Percentiles rank a stretch among this genome's conserved stretches.
phyloP scores from a whole-genome alignment of 2,888 invertebrate species.

The Litoditis marina region DNA sequence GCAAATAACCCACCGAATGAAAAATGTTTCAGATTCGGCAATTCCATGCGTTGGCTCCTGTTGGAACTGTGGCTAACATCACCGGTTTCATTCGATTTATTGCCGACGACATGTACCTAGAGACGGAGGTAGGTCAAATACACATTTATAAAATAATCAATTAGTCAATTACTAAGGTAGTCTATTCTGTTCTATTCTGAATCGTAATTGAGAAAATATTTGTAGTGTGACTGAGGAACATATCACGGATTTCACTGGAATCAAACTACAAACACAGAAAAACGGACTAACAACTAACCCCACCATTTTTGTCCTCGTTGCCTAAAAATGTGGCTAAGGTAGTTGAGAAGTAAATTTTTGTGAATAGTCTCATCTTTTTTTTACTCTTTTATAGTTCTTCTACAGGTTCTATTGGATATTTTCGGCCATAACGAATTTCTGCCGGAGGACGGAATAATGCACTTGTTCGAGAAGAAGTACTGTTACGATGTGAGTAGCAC shows the following conservation, averaged over 20 bases:
- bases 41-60: constrained; percentile 11
- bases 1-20: too few species aligned
- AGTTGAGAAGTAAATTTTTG: too few species aligned
- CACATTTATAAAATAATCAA: background rate
- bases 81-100: background rate
- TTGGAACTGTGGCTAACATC: constrained; percentile 8
- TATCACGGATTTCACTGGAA: too few species aligned
- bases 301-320: too few species aligned
- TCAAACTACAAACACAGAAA: too few species aligned
- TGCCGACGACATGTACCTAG: background rate
- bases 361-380: too few species aligned
- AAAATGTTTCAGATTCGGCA: constrained; percentile 4
- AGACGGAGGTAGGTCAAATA: constrained; percentile 2
- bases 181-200: too few species aligned
- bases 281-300: too few species aligned
- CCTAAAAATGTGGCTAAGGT: background rate
- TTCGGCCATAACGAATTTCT: constrained; percentile 3
- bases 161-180: background rate
- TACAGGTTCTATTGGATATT: constrained; percentile 5
- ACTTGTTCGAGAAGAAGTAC: constrained; percentile 6
- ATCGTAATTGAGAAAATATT: too few species aligned
- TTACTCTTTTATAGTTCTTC: background rate
- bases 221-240: too few species aligned
- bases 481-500: constrained; percentile 13
- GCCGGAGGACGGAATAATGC: background rate